phyloP scores from a whole-genome alignment of 1,140 invertebrate species.

The Zaprionus kolodkinae region DNA sequence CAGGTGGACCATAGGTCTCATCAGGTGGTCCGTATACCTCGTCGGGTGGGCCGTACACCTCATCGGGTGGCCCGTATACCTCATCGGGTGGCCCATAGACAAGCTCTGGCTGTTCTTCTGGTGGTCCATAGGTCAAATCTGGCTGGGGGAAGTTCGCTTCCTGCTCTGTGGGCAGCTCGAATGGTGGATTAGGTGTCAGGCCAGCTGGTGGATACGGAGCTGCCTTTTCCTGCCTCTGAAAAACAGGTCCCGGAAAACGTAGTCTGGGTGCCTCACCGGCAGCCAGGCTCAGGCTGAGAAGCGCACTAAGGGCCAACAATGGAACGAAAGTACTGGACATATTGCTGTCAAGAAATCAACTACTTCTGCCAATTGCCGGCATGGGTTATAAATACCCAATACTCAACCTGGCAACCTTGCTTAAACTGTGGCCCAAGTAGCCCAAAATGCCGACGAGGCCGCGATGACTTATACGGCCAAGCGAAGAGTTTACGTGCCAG shows the following conservation, averaged over 20 bases:
- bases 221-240: slow-evolving; percentile 56
- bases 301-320: slow-evolving; percentile 39
- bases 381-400: slow-evolving; percentile 56
- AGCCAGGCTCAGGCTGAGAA: slow-evolving; percentile 16
- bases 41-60: slow-evolving; percentile 34
- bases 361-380: slow-evolving; percentile 33
- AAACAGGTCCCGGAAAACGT: slow-evolving; percentile 53
- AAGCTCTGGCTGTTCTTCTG: slow-evolving; percentile 45
- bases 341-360: slow-evolving; percentile 53
- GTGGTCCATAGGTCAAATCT: slow-evolving; percentile 60
- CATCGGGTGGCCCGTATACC: slow-evolving; percentile 33
- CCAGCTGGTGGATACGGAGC: slow-evolving; percentile 75
- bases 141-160: slow-evolving; percentile 50
- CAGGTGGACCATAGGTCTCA: slow-evolving; percentile 32
- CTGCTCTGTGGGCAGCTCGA: slow-evolving; percentile 70
- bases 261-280: slow-evolving; percentile 27
- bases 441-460: slow-evolving; percentile 59
- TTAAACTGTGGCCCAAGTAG: slow-evolving; percentile 38
- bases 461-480: slow-evolving; percentile 67
- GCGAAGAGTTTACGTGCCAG: slow-evolving; percentile 62
- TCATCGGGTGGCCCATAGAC: slow-evolving; percentile 39
- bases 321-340: slow-evolving; percentile 50
- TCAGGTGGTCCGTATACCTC: slow-evolving; percentile 46
- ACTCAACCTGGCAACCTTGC: slow-evolving; percentile 15
- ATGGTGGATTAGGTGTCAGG: slow-evolving; percentile 64